A percentile compares a stretch with the other conserved stretches of the same genome.
Conservation (phyloP, 1,140 invertebrate species). For the Drosophila pachea region DNA sequence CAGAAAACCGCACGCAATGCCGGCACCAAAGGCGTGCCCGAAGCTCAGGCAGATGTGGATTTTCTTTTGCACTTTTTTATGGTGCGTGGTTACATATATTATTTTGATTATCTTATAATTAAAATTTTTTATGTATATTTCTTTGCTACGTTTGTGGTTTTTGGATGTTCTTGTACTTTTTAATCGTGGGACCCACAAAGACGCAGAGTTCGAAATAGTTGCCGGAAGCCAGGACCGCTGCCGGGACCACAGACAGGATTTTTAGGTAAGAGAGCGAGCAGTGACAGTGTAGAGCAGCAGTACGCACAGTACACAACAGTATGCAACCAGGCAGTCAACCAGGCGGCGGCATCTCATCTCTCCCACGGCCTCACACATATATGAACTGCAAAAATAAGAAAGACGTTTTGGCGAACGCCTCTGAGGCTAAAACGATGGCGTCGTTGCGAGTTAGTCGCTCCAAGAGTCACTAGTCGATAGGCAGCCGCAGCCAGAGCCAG, state of each 20-base stretch:
- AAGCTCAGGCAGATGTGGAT: conserved; percentile 23
- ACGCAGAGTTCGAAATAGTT: conserved; percentile 51
- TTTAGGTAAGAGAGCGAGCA: conserved; percentile 33
- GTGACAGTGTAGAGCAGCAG: conserved; percentile 29
- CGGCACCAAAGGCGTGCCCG: conserved; percentile 12
- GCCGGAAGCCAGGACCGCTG: conserved; percentile 53
- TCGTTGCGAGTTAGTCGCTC: conserved; percentile 45
- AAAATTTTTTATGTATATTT: conserved; percentile 6
- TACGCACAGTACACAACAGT: conserved; percentile 19
- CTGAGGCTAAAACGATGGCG: conserved; percentile 42
- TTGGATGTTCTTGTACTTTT: conserved; percentile 24
- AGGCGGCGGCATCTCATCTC: conserved; percentile 48
- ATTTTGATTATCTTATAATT: conserved; percentile 27
- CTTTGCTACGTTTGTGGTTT: conserved; percentile 13
- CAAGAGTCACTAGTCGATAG: conserved; percentile 49
- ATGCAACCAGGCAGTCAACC: conserved; percentile 50
- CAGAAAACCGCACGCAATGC: conserved; percentile 42
- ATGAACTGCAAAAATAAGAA: conserved; percentile 74
- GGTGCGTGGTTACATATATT: conserved; percentile 24
- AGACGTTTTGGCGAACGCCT: conserved; percentile 59
- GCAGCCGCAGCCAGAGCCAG: conserved; percentile 32
- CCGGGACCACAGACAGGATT: conserved; percentile 48
- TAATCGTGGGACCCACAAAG: conserved; percentile 25
- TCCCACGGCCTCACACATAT: conserved; percentile 53
- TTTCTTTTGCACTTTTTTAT: conserved; percentile 21